Evolutionary conservation across 2,888 invertebrate species (phyloP).

Genomic region (Orchesellides sinensis): DNA sequence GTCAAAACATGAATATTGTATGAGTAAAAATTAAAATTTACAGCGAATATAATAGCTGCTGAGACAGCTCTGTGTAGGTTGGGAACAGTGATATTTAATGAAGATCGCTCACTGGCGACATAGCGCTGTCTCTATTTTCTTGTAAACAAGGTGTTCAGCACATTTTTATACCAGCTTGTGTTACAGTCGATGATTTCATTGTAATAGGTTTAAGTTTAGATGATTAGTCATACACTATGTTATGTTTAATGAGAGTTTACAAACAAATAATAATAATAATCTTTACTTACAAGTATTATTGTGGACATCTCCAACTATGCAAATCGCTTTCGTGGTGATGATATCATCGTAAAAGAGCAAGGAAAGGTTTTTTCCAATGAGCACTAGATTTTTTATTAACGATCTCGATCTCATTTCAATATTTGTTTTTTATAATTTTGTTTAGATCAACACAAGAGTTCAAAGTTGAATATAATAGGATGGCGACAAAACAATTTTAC

Average conservation of each 20-base stretch:
- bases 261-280: neutral
- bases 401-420: no score
- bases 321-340: neutral
- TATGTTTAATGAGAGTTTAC: neutral
- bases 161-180: constrained; percentile 26
- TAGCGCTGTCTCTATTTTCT: constrained; percentile 28
- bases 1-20: neutral
- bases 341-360: no score
- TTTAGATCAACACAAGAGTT: no score
- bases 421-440: no score
- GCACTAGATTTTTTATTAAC: no score
- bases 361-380: no score
- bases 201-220: neutral
- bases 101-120: neutral
- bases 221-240: neutral
- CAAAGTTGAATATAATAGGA: no score
- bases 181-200: neutral
- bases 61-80: neutral
- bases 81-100: neutral
- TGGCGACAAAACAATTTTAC: no score
- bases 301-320: neutral
- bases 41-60: neutral
- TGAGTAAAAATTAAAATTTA: neutral
- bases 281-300: no score
- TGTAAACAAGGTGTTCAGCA: constrained; percentile 42